A percentile compares a stretch with the other conserved stretches of the same genome.
phyloP scores from a whole-genome alignment of 2,797 vertebrate species.

The Eulemur coronatus region DNA sequence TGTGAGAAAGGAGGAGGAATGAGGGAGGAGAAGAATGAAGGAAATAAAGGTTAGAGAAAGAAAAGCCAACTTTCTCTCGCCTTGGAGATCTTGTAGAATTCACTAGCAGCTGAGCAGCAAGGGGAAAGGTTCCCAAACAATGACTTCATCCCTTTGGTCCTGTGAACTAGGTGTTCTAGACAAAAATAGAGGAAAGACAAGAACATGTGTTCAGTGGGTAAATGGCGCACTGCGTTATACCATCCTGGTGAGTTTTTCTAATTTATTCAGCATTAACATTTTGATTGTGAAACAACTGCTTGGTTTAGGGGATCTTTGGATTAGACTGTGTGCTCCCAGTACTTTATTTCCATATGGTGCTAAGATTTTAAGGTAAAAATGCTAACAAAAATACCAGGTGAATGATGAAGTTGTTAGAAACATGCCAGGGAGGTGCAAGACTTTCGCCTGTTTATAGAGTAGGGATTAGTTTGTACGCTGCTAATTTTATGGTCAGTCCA shows the following conservation, averaged over 20 bases:
- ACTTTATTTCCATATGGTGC: neutral
- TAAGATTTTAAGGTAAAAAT: constrained; percentile 53
- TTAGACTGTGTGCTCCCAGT: neutral
- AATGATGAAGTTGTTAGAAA: neutral
- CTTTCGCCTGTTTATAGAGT: neutral
- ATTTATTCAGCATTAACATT: constrained; percentile 63
- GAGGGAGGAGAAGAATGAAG: neutral
- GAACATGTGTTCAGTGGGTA: neutral
- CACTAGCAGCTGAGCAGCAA: constrained; percentile 3
- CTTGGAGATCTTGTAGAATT: constrained; percentile 29
- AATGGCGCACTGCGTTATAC: neutral
- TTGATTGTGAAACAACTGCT: constrained; percentile 61
- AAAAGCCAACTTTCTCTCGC: neutral
- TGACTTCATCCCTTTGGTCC: constrained; percentile 42
- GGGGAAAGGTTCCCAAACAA: constrained; percentile 8
- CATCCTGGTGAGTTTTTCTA: neutral
- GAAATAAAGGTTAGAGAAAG: neutral
- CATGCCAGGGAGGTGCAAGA: neutral
- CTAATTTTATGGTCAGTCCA: neutral
- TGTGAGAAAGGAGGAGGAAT: neutral
- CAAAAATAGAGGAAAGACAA: constrained; percentile 25
- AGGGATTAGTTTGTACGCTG: neutral
- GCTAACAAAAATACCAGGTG: constrained; percentile 1
- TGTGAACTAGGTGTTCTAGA: constrained; percentile 23
- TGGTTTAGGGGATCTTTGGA: constrained; percentile 39